Evolutionary conservation across 2,888 invertebrate species (phyloP).

Genomic region (Elgonia sp.): DNA sequence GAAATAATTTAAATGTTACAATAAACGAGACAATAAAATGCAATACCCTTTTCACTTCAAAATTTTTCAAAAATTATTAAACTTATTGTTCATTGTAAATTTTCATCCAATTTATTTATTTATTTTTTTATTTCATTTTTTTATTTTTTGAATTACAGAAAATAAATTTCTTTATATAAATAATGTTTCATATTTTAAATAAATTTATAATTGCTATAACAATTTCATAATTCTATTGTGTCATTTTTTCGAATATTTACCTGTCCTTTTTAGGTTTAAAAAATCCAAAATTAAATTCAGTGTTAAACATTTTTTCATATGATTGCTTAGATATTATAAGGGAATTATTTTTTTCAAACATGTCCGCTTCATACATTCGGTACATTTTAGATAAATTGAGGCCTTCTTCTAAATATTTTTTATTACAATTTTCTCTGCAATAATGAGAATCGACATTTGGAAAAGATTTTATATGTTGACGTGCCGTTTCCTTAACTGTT

Average conservation of each 20-base stretch:
- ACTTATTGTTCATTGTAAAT: too few species aligned
- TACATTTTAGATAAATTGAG: neutral
- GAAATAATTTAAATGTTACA: too few species aligned
- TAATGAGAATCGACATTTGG: constrained; percentile 16
- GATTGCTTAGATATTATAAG: neutral
- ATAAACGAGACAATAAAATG: too few species aligned
- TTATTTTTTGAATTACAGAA: too few species aligned
- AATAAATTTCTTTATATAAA: too few species aligned
- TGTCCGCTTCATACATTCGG: neutral
- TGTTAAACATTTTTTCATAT: neutral
- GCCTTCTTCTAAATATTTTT: constrained; percentile 9
- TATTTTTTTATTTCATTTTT: too few species aligned
- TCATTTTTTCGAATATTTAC: neutral
- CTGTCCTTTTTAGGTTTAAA: neutral
- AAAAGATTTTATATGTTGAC: constrained; percentile 17
- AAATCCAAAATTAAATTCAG: neutral
- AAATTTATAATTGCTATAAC: too few species aligned
- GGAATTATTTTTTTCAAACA: neutral
- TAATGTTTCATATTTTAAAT: too few species aligned
- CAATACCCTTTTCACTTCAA: too few species aligned
- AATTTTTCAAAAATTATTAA: too few species aligned
- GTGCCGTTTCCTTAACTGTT: neutral
- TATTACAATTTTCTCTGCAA: neutral
- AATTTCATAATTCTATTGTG: too few species aligned
- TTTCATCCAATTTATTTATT: too few species aligned